Percentiles rank a stretch among this genome's conserved stretches.
These are phyloP conservation scores for Loris lydekkerianus DNA, from an alignment of 2,797 vertebrate genomes.

Conservation along the genomic window DNA sequence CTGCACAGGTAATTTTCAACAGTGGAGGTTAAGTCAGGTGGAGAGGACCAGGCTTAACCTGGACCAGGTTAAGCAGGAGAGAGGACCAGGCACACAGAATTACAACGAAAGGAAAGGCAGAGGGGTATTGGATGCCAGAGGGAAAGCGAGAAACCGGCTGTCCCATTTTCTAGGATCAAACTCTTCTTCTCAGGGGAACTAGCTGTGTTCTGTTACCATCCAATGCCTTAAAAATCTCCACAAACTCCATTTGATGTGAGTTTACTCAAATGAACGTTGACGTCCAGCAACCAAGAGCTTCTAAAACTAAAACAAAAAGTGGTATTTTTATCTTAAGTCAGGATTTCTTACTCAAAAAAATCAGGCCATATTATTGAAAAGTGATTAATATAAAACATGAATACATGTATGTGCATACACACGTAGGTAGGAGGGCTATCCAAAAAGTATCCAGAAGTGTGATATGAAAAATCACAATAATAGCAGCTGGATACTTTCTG, in stretches of 20 bases:
- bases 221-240: accelerated
- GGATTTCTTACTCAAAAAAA: not conserved
- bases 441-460: too few species aligned
- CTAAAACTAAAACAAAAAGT: not conserved
- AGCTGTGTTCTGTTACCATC: not conserved
- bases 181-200: not conserved
- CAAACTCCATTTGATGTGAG: not conserved
- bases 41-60: too few species aligned
- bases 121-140: not conserved
- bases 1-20: not conserved
- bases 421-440: too few species aligned
- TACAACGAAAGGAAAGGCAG: not conserved
- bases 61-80: too few species aligned
- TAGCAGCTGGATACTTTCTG: too few species aligned
- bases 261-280: not conserved
- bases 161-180: not conserved
- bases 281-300: not conserved
- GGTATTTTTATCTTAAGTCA: not conserved
- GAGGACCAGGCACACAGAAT: not conserved
- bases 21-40: not conserved
- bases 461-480: too few species aligned
- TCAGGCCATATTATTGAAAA: not conserved
- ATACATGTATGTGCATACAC: not conserved
- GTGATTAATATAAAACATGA: not conserved
- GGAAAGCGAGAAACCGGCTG: not conserved